Percentiles rank a stretch among this genome's conserved stretches.
Conservation (phyloP, 1,140 invertebrate species). For the Myzus persicae region DNA sequence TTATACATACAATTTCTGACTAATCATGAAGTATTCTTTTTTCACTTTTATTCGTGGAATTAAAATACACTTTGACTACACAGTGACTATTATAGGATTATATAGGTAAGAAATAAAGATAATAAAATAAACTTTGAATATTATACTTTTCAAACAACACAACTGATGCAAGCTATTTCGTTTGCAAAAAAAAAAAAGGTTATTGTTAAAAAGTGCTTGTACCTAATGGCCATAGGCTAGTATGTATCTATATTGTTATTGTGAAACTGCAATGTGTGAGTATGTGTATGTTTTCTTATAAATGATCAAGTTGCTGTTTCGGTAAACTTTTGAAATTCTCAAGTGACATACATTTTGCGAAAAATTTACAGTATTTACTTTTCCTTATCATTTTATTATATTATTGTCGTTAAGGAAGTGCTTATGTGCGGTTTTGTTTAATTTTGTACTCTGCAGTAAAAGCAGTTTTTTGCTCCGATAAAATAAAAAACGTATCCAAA, state of each 20-base stretch:
- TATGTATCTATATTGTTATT: too few species aligned
- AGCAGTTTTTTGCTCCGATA: not conserved
- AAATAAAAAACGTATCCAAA: not conserved
- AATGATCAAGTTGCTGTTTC: not conserved
- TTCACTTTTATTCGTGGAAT: not conserved
- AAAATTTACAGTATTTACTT: not conserved
- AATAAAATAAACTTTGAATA: too few species aligned
- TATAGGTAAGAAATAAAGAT: too few species aligned
- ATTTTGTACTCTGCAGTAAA: not conserved
- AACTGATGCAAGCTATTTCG: too few species aligned
- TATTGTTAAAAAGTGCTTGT: too few species aligned
- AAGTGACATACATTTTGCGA: not conserved
- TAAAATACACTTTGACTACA: not conserved
- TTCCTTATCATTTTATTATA: not conserved
- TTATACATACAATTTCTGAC: not conserved
- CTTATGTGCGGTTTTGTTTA: too few species aligned
- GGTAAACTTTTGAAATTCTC: not conserved
- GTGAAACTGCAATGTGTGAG: too few species aligned
- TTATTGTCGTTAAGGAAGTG: not conserved
- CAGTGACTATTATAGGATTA: too few species aligned
- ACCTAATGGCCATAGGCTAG: too few species aligned
- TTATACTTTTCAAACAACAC: too few species aligned
- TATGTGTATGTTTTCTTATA: not conserved
- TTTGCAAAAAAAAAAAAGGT: too few species aligned
- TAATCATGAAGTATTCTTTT: not conserved